Conservation (phyloP, 2,888 invertebrate species). For the Drosophila imparisetae region DNA sequence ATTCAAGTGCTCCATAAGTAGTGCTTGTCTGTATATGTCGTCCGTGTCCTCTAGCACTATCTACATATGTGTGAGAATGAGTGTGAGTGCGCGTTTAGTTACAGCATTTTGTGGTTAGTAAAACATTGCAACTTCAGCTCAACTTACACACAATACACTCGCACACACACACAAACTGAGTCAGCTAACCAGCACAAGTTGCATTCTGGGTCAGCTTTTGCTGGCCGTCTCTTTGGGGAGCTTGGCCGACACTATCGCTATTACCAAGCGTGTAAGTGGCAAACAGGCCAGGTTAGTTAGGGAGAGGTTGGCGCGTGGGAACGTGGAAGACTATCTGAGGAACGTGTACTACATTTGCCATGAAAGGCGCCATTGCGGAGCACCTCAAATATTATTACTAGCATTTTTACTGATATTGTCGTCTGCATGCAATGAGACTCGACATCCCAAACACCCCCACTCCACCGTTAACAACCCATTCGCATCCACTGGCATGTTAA, state of each 20-base stretch:
- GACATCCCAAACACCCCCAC: conserved; percentile 15
- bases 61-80: conserved; percentile 14
- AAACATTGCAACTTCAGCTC: conserved; percentile 65
- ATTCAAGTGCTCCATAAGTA: conserved; percentile 75
- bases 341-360: conserved; percentile 33
- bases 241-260: conserved; percentile 17
- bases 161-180: conserved; percentile 24
- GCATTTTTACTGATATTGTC: conserved; percentile 78
- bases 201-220: conserved; percentile 75
- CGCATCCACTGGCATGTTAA: conserved; percentile 37
- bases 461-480: background rate
- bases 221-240: conserved; percentile 55
- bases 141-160: conserved; percentile 42
- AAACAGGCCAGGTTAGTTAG: conserved; percentile 15
- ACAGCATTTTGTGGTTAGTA: conserved; percentile 80
- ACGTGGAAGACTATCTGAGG: background rate
- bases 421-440: conserved; percentile 56
- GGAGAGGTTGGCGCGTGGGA: background rate
- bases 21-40: conserved; percentile 33
- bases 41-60: conserved; percentile 52
- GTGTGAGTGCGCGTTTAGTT: conserved; percentile 73
- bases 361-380: conserved; percentile 65
- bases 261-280: conserved; percentile 61
- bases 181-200: conserved; percentile 74
- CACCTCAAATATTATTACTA: conserved; percentile 79